Percentiles rank a stretch among this genome's conserved stretches.
phyloP scores from a whole-genome alignment of 2,797 vertebrate species.

The Squalus acanthias region DNA sequence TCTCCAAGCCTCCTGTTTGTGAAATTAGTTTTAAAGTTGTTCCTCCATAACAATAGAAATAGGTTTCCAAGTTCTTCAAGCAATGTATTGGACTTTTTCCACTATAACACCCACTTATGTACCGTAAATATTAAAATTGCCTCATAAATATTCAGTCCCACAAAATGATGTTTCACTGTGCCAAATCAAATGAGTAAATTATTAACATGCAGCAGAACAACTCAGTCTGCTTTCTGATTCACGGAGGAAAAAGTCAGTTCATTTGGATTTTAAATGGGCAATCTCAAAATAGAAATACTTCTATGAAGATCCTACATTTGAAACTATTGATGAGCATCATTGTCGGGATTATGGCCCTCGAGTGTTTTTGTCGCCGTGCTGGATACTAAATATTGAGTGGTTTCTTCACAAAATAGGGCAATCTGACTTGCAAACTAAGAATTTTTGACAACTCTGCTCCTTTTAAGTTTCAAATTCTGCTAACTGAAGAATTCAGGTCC shows the following conservation, averaged over 20 bases:
- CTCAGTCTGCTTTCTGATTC: background rate
- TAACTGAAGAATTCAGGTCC: background rate
- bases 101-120: background rate
- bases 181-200: background rate
- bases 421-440: background rate
- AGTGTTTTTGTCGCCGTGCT: background rate
- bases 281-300: background rate
- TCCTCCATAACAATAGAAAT: background rate
- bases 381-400: background rate
- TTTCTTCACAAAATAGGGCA: background rate
- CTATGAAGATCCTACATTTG: background rate
- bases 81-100: background rate
- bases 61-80: background rate
- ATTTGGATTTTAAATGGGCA: background rate
- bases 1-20: background rate
- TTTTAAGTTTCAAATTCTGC: background rate
- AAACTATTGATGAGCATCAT: background rate
- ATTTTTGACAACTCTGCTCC: background rate
- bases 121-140: constrained; percentile 12
- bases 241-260: background rate
- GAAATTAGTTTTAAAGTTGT: background rate
- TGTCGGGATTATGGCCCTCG: background rate
- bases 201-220: background rate
- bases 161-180: constrained; percentile 5
- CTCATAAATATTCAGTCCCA: constrained; percentile 21